Conservation (phyloP, 2,113 vertebrate genomes). For the Vanacampus margaritifer region DNA sequence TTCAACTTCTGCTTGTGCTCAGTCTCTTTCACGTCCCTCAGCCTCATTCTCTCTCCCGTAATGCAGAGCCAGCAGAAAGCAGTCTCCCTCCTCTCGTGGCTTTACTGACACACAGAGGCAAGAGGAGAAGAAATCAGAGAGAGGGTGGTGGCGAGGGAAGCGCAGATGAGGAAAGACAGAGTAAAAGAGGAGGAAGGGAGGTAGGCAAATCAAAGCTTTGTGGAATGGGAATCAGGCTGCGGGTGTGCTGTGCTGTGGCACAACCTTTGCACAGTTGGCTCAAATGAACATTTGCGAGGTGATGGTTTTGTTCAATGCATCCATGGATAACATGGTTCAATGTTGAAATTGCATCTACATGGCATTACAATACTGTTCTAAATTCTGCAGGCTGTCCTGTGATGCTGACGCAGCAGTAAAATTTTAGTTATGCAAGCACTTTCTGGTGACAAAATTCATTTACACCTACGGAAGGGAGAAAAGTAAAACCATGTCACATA, state of each 20-base stretch:
- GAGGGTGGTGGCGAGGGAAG: slow-evolving; percentile 46
- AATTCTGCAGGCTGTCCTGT: slow-evolving; percentile 47
- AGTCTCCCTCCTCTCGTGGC: slow-evolving; percentile 51
- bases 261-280: slow-evolving; percentile 33
- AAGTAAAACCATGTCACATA: slow-evolving; percentile 26
- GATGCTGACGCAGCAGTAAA: slow-evolving; percentile 53
- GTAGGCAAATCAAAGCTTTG: slow-evolving; percentile 54
- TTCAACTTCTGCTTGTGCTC: slow-evolving; percentile 71
- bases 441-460: slow-evolving; percentile 35
- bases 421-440: slow-evolving; percentile 41
- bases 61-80: slow-evolving; percentile 75
- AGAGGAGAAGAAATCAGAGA: slow-evolving; percentile 59
- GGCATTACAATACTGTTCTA: slow-evolving; percentile 42
- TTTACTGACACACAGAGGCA: slow-evolving; percentile 62
- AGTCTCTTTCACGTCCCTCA: slow-evolving; percentile 51
- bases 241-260: slow-evolving; percentile 24
- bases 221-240: slow-evolving; percentile 37
- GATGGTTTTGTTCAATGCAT: slow-evolving; percentile 15
- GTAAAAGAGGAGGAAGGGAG: slow-evolving; percentile 21
- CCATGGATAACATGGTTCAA: slow-evolving; percentile 29
- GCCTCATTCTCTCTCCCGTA: slow-evolving; percentile 65
- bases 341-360: slow-evolving; percentile 24
- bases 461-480: slow-evolving; percentile 18
- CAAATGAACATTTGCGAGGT: slow-evolving; percentile 31
- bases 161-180: slow-evolving; percentile 28